Percentiles rank a stretch among this genome's conserved stretches.
Evolutionary conservation across 1,140 invertebrate genomes (phyloP).

Genomic region (Danaus melanippus): DNA sequence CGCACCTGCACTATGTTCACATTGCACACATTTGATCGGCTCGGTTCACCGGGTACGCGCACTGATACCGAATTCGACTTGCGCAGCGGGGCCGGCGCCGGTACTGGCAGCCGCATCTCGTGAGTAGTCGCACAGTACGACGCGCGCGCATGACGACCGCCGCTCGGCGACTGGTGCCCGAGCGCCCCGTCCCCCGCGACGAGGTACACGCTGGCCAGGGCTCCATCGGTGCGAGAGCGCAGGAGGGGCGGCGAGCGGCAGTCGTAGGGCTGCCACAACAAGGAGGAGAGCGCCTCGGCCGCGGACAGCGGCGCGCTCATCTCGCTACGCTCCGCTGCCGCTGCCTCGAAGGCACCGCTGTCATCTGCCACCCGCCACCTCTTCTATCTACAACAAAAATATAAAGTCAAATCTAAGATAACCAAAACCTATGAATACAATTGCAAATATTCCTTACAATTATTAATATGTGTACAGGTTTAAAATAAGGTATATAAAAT

Average conservation of each 20-base stretch:
- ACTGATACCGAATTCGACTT: constrained; percentile 61
- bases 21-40: constrained; percentile 54
- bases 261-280: constrained; percentile 71
- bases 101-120: constrained; percentile 69
- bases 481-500: too few species aligned
- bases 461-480: too few species aligned
- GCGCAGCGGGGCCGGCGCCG: constrained; percentile 59
- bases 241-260: constrained; percentile 62
- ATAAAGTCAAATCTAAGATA: too few species aligned
- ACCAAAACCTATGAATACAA: too few species aligned
- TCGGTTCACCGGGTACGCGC: constrained; percentile 58
- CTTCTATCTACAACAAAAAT: constrained; percentile 31
- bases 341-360: constrained; percentile 29
- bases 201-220: constrained; percentile 30
- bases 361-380: constrained; percentile 45
- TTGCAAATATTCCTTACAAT: too few species aligned
- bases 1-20: constrained; percentile 65
- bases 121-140: constrained; percentile 46
- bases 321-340: constrained; percentile 43
- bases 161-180: constrained; percentile 56
- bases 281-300: constrained; percentile 65
- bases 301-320: constrained; percentile 67
- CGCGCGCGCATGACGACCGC: constrained; percentile 66
- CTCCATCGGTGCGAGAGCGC: constrained; percentile 58
- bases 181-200: constrained; percentile 28